phyloP scores from a whole-genome alignment of 2,797 vertebrate genomes.

The Ctenosaura bakeri region DNA sequence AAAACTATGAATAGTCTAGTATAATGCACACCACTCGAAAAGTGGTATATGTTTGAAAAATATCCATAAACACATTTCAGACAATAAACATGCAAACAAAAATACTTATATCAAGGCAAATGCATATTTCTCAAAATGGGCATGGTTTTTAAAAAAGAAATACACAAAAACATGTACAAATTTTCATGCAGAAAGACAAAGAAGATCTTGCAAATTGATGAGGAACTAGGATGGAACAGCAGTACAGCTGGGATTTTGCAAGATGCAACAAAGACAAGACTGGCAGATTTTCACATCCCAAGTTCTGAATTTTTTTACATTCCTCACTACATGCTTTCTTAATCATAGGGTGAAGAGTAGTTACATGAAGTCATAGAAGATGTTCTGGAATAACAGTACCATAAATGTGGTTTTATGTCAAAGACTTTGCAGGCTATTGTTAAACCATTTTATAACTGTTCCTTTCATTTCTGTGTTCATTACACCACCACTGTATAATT shows the following conservation, averaged over 20 bases:
- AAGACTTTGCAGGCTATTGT: slow-evolving; percentile 40
- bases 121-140: too few relatives aligned
- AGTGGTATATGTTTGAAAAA: not conserved
- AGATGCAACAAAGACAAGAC: not conserved
- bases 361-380: slow-evolving; percentile 11
- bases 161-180: not conserved
- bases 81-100: not conserved
- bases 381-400: slow-evolving; percentile 22
- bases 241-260: not conserved
- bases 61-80: not conserved
- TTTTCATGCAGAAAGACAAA: not conserved
- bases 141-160: not conserved
- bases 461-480: slow-evolving; percentile 43
- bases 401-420: slow-evolving; percentile 40
- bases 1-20: not conserved
- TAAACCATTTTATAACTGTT: slow-evolving; percentile 47
- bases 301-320: not conserved
- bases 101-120: not conserved
- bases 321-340: slow-evolving; percentile 21
- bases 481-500: slow-evolving; percentile 38
- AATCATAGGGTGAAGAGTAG: not conserved
- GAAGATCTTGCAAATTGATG: not conserved
- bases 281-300: too few relatives aligned
- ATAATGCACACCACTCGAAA: not conserved
- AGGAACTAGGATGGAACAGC: too few relatives aligned